Conservation (phyloP, 2,113 vertebrate genomes). For the Perccottus glenii region DNA sequence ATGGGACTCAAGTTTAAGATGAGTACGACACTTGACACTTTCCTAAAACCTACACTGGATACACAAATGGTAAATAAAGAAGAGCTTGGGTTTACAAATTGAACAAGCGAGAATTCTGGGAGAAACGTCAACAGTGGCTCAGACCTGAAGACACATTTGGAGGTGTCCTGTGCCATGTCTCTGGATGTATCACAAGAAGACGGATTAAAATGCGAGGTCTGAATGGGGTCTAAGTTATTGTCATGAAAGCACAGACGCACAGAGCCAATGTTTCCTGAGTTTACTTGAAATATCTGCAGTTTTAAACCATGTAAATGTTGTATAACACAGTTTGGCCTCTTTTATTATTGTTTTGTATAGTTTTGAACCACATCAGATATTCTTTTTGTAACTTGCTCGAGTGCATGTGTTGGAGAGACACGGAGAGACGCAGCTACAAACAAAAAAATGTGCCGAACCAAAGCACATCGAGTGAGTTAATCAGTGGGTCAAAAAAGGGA, state of each 20-base stretch:
- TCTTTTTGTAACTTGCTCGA: not conserved
- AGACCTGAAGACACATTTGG: no score
- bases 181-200: not conserved
- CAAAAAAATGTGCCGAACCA: no score
- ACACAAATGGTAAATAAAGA: no score
- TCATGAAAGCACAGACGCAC: not conserved
- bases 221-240: not conserved
- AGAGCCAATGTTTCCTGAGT: slow-evolving; percentile 47
- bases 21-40: no score
- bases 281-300: slow-evolving; percentile 56
- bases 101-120: not conserved
- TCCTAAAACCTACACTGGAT: no score
- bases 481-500: no score
- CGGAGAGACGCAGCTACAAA: not conserved
- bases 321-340: no score
- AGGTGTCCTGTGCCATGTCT: not conserved
- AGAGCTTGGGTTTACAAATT: no score
- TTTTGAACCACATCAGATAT: not conserved
- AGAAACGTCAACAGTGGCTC: not conserved
- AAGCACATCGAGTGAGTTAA: not conserved
- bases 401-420: not conserved
- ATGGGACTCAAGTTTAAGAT: no score
- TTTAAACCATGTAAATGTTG: slow-evolving; percentile 15
- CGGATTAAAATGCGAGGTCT: not conserved
- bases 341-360: not conserved